A percentile compares a stretch with the other conserved stretches of the same genome.
phyloP scores from a whole-genome alignment of 2,888 invertebrate genomes.

The Phaedon cochleariae region DNA sequence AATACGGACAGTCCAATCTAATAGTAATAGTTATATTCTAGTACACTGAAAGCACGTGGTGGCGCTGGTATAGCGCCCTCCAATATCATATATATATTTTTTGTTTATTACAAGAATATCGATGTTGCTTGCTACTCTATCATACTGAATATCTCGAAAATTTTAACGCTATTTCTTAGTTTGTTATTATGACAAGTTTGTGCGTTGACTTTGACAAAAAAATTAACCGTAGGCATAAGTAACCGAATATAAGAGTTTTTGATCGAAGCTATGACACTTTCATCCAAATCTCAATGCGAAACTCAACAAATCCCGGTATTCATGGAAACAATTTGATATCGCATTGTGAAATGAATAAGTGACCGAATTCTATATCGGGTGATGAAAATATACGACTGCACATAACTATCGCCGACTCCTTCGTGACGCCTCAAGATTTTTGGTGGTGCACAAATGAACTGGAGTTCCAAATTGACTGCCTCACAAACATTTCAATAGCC shows the following conservation, averaged over 20 bases:
- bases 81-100: conserved; percentile 53
- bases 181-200: conserved; percentile 54
- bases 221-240: conserved; percentile 42
- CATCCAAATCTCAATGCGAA: too few species aligned
- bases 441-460: conserved; percentile 13
- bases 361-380: background rate
- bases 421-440: background rate
- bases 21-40: conserved; percentile 59
- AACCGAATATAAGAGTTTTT: background rate
- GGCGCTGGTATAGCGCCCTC: conserved; percentile 49
- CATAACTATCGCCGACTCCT: conserved; percentile 11
- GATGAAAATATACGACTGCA: background rate
- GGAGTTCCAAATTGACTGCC: conserved; percentile 46
- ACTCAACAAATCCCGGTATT: too few species aligned
- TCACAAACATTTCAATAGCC: conserved; percentile 56
- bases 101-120: conserved; percentile 58
- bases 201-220: conserved; percentile 59
- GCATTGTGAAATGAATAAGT: background rate
- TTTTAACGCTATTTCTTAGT: conserved; percentile 52
- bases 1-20: conserved; percentile 63
- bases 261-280: background rate
- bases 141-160: conserved; percentile 54
- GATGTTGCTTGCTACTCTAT: conserved; percentile 60
- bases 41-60: conserved; percentile 63
- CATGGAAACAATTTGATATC: too few species aligned